Percentiles rank a stretch among this genome's conserved stretches.
Evolutionary conservation across 2,113 vertebrate species (phyloP).

Genomic region (Microtus montanus): DNA sequence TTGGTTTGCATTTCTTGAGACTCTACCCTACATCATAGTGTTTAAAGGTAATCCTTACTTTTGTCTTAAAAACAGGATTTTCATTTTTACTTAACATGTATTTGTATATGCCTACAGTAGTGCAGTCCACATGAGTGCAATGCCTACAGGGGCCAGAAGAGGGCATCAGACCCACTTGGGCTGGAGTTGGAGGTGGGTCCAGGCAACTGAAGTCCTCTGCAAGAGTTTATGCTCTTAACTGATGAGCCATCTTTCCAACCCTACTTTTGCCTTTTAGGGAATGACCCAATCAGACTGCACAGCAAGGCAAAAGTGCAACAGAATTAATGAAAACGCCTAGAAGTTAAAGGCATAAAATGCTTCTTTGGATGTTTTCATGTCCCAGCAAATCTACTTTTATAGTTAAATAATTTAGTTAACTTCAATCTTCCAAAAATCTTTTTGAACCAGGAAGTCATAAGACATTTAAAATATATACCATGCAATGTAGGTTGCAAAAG

Average conservation of each 20-base stretch:
- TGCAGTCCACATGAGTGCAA: neutral
- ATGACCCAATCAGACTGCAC: neutral
- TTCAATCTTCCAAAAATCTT: constrained; percentile 29
- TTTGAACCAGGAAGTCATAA: constrained; percentile 42
- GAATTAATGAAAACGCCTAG: neutral
- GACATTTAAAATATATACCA: constrained; percentile 23
- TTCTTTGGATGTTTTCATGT: neutral
- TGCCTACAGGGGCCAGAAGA: neutral
- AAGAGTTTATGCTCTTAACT: neutral
- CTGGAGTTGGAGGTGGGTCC: no score
- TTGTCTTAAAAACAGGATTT: neutral
- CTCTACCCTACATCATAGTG: neutral
- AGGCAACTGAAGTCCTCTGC: neutral
- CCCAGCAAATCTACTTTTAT: neutral
- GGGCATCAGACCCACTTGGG: neutral
- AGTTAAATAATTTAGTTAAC: constrained; percentile 1
- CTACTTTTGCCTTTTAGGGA: constrained; percentile 33
- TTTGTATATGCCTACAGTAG: neutral
- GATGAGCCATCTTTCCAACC: neutral
- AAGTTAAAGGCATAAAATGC: neutral
- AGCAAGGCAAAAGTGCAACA: neutral
- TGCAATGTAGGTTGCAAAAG: neutral
- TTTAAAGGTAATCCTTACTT: constrained; percentile 32
- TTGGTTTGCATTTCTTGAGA: constrained; percentile 39
- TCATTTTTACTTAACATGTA: neutral